Evolutionary conservation across 23 tunicate species (phyloP).

Genomic region (Styela clava): DNA sequence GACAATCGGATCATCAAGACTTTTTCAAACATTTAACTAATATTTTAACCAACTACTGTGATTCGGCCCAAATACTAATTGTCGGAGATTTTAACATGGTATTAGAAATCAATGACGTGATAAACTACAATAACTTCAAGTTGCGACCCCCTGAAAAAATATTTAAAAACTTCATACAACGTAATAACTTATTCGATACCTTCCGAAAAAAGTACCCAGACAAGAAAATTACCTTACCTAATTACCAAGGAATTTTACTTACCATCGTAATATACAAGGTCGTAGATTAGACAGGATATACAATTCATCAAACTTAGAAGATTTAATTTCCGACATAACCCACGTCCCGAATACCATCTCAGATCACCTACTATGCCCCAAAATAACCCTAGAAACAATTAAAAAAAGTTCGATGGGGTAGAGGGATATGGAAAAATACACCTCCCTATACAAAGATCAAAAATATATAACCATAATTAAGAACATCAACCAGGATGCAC

Average conservation of each 20-base stretch:
- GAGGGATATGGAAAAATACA: neutral
- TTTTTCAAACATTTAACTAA: no score
- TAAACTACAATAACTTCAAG: neutral
- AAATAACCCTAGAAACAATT: neutral
- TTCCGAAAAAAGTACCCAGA: neutral
- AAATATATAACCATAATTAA: no score
- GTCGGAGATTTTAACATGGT: neutral
- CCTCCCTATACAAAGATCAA: neutral
- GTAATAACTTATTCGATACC: neutral
- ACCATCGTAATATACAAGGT: neutral
- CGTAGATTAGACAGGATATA: neutral
- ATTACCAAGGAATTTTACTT: no score
- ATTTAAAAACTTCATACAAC: neutral
- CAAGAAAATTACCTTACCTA: no score
- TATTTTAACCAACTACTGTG: neutral
- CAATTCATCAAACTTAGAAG: neutral
- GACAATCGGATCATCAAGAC: no score
- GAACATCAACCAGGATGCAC: neutral
- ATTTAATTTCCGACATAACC: neutral
- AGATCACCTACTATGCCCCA: neutral
- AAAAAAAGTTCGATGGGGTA: neutral
- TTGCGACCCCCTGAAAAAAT: neutral
- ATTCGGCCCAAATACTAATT: neutral
- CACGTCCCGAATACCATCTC: neutral
- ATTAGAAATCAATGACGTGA: neutral